Base-by-base conservation (phyloP, 2,888 invertebrate genomes). In the Dinocampus coccinellae region DNA sequence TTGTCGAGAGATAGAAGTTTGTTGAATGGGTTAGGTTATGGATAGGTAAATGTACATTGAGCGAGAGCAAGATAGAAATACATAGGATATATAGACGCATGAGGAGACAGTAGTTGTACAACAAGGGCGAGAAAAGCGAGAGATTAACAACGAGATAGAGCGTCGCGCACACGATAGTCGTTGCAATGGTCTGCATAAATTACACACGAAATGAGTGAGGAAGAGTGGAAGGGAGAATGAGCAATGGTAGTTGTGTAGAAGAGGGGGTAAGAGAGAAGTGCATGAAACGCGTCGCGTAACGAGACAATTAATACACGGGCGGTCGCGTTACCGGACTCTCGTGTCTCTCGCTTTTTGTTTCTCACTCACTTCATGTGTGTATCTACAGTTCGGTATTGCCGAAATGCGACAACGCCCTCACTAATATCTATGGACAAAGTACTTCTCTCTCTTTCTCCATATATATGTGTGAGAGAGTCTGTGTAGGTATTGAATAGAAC, bases 301-400 rank as follows among this genome's bases (percentile, higher is more conserved):
- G 81, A 84, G 83, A 83, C 84, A 84, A 84, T 84, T 84, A 83
- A 83, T 84, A 83, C 84, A 79, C 75, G 81, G 79, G 78, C 79
- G 77, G 80, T 79, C 67, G 57, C 67, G 55, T 57, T 34, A 60
- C 34, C 34, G 62, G 39, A 57, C 62, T 39, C n/a, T n/a, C n/a
- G n/a, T 42, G 39, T 34, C 58, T 65, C 22, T 55, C 7, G 3
- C 29, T 29, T 7, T 29, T 3, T 29, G 7, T 29, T 4, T 29
- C 3, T 29, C 3, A 4, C 3, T 29, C 3, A 29, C 3, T 29
- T 3, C 7, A 29, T 29, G 29, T 29, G 7, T 29, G 29, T 29
- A 29, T 29, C 3, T 29, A 29, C 7, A 29, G 61, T 63, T 66
- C 42, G 47, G 42, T n/a, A 22, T 47, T 53, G 58, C 58, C 63